Conservation (phyloP, 2,113 vertebrate species). For the Bubalus kerabau region DNA sequence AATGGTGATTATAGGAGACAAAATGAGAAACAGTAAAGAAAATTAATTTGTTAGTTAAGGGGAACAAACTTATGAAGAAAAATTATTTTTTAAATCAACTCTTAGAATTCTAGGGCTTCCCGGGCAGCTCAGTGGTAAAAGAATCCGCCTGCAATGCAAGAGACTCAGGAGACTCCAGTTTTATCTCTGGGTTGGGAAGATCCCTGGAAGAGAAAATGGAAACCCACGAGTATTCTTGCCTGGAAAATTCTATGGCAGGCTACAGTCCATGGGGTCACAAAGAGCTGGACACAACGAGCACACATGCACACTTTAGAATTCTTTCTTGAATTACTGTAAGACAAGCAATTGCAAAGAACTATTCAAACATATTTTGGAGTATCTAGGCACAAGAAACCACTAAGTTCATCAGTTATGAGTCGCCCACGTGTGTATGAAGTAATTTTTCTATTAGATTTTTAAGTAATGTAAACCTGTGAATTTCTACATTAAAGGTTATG, state of each 20-base stretch:
- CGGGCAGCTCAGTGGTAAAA: not conserved
- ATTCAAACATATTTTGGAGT: not conserved
- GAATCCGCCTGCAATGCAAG: not conserved
- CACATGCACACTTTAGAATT: not conserved
- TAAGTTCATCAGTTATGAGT: not conserved
- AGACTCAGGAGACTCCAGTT: not conserved
- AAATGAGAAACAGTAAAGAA: not conserved
- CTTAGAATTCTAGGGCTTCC: not conserved
- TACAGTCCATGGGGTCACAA: not conserved
- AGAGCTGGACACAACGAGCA: not conserved
- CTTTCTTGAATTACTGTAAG: not conserved
- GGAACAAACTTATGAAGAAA: not conserved
- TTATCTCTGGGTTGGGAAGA: not conserved
- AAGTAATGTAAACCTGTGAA: not conserved
- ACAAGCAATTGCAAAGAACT: not conserved
- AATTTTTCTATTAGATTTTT: not conserved
- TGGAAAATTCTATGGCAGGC: not conserved
- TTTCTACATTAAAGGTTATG: not conserved
- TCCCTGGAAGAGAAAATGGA: not conserved
- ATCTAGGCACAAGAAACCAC: not conserved
- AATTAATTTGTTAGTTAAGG: not conserved
- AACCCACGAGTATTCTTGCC: not conserved
- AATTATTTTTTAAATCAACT: constrained; percentile 31
- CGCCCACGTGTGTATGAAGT: not conserved
- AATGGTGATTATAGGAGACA: not conserved